A percentile compares a stretch with the other conserved stretches of the same genome.
Conservation (phyloP, 2,797 vertebrate genomes). For the Sebastes variabilis region DNA sequence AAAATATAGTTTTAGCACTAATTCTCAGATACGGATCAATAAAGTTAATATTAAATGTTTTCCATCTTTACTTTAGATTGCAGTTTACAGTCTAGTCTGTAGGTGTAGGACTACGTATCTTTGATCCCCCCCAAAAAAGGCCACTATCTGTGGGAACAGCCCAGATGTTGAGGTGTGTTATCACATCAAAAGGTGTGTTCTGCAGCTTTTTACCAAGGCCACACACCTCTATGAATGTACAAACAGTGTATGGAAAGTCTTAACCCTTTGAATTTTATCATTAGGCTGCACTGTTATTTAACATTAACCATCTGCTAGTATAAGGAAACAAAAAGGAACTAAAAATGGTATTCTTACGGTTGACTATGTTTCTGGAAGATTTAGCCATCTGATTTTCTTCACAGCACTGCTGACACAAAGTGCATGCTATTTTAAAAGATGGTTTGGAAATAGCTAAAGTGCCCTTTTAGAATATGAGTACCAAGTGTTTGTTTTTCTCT, state of each 20-base stretch:
- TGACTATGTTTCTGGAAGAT: background rate
- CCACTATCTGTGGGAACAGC: slow-evolving; percentile 61
- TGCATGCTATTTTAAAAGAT: background rate
- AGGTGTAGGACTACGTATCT: background rate
- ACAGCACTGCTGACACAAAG: background rate
- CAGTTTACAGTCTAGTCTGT: background rate
- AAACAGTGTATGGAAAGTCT: background rate
- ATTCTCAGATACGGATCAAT: background rate
- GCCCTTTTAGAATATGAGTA: background rate
- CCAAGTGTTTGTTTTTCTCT: background rate
- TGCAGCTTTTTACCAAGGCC: slow-evolving; percentile 41
- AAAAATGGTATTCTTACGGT: background rate
- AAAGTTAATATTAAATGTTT: background rate
- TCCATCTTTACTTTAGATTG: background rate
- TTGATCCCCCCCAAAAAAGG: background rate
- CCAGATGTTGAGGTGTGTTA: slow-evolving; percentile 57
- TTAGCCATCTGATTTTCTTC: background rate
- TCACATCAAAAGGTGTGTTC: slow-evolving; percentile 32
- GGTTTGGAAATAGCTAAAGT: background rate
- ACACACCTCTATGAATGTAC: background rate
- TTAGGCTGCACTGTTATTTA: background rate
- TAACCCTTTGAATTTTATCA: background rate
- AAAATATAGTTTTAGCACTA: background rate
- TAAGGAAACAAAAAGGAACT: background rate
- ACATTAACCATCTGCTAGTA: background rate